Evolutionary conservation across 2,888 invertebrate genomes (phyloP).

Genomic region (Crocallis elinguaria): DNA sequence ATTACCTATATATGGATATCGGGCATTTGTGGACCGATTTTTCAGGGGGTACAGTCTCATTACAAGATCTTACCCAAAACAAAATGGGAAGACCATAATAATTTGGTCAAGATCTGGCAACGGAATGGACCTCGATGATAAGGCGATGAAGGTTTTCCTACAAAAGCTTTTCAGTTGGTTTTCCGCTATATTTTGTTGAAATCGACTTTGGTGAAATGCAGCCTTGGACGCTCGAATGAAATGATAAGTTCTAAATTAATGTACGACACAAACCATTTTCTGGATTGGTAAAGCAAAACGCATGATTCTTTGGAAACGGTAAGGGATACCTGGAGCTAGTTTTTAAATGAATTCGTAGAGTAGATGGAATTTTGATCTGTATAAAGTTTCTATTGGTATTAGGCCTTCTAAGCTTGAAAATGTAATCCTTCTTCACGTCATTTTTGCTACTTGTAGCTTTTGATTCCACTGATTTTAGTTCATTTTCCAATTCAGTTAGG

Average conservation of each 20-base stretch:
- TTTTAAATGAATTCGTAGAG: slow-evolving; percentile 52
- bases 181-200: no score
- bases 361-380: slow-evolving; percentile 23
- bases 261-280: slow-evolving; percentile 55
- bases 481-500: slow-evolving; percentile 43
- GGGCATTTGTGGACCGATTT: no score
- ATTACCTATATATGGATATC: no score
- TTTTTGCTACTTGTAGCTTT: neutral
- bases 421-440: neutral
- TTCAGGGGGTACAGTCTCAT: no score
- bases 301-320: slow-evolving; percentile 62
- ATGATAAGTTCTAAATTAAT: slow-evolving; percentile 29
- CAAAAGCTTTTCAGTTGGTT: no score
- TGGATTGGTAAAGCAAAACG: slow-evolving; percentile 60
- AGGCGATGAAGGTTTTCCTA: no score
- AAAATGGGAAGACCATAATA: no score
- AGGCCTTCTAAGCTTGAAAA: neutral
- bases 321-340: slow-evolving; percentile 54
- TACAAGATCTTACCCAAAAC: no score
- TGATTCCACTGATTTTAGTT: slow-evolving; percentile 31
- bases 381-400: neutral
- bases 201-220: no score
- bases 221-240: neutral
- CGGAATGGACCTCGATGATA: no score
- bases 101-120: no score